Percentiles rank a stretch among this genome's conserved stretches.
phyloP scores from a whole-genome alignment of 2,888 invertebrate genomes.

The Plagodis pulveraria region DNA sequence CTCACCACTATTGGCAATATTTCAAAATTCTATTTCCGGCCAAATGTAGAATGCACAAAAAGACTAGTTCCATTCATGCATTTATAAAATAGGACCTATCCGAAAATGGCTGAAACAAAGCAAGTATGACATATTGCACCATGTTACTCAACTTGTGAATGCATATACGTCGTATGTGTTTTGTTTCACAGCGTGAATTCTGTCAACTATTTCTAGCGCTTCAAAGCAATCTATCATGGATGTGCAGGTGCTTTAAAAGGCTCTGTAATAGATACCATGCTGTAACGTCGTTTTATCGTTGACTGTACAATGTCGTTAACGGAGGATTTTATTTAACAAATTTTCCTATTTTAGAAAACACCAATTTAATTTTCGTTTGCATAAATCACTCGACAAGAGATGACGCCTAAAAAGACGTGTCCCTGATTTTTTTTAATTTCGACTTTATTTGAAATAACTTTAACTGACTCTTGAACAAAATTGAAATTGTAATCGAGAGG shows the following conservation, averaged over 20 bases:
- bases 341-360: too few relatives aligned
- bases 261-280: slow-evolving; percentile 17
- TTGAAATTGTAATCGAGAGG: too few relatives aligned
- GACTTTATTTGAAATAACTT: too few relatives aligned
- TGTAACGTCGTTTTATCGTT: not conserved
- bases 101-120: slow-evolving; percentile 7
- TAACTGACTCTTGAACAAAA: too few relatives aligned
- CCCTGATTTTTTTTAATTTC: too few relatives aligned
- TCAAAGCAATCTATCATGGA: slow-evolving; percentile 34
- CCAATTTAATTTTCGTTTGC: too few relatives aligned
- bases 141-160: slow-evolving; percentile 13
- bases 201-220: slow-evolving; percentile 35
- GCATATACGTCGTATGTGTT: not conserved
- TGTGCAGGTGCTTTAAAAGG: slow-evolving; percentile 29
- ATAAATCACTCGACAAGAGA: too few relatives aligned
- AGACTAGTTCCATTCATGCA: not conserved
- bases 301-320: not conserved
- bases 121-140: not conserved
- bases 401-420: too few relatives aligned
- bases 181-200: not conserved
- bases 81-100: slow-evolving; percentile 6
- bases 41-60: not conserved
- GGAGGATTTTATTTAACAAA: not conserved
- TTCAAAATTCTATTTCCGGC: not conserved
- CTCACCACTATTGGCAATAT: not conserved